These are phyloP conservation scores for Tetramorium simillimum DNA, from an alignment of 1,140 invertebrate species.

Conservation along the genomic window DNA sequence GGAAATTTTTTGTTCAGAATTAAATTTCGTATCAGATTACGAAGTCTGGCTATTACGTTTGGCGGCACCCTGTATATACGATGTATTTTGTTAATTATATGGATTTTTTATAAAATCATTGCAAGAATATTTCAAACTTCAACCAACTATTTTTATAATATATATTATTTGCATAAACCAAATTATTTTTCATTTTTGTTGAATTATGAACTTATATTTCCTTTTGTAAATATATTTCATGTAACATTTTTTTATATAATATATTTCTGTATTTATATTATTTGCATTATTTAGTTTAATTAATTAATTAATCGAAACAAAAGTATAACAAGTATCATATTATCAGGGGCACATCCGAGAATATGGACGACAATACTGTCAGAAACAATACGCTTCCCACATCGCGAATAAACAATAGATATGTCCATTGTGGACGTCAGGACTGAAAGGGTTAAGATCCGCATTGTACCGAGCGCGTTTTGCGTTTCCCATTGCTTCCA, in stretches of 20 bases:
- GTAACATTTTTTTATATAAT: background rate
- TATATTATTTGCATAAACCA: background rate
- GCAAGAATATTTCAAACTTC: too few relatives aligned
- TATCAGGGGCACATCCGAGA: background rate
- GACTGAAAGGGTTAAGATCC: background rate
- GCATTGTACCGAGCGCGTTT: conserved; percentile 7
- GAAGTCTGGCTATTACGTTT: too few relatives aligned
- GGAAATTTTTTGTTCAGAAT: too few relatives aligned
- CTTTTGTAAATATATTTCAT: background rate
- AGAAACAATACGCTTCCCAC: background rate
- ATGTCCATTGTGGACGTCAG: background rate
- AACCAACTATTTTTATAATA: background rate
- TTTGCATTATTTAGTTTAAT: background rate
- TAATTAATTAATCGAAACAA: background rate
- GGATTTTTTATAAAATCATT: too few relatives aligned
- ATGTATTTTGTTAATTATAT: too few relatives aligned
- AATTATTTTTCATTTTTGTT: background rate
- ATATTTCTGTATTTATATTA: background rate
- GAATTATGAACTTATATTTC: background rate
- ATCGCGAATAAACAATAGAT: background rate
- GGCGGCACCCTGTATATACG: too few relatives aligned
- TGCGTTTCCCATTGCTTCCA: background rate
- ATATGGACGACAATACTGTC: background rate
- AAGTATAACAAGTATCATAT: background rate
- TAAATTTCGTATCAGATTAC: too few relatives aligned